Base-by-base conservation (phyloP, 1,140 invertebrate genomes). In the Hirudo medicinalis region DNA sequence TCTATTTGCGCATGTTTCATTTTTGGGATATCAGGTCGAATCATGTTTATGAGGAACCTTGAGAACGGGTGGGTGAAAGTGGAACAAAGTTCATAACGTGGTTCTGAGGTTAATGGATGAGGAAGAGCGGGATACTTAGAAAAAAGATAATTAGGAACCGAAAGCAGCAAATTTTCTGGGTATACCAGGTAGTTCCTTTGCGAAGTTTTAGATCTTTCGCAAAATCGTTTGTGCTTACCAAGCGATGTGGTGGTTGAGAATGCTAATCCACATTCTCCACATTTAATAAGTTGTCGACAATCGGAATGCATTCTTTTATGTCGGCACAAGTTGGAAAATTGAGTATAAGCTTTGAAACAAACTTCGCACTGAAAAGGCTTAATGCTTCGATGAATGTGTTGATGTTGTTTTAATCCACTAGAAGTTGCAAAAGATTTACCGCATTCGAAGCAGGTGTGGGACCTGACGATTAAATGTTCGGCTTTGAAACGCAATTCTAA, bases 311-410 rank as follows among this genome's bases (percentile, higher is more conserved):
- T 97, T 74, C 96, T 91, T 79, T 96, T 97, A 84, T 99, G 97
- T 22, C 97, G 89, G 80, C 97, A 99, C 76, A 99, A 85, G 81
- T 99, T 99, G 19, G 95, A 98, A 82, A 99, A 99, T 83, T 99
- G 97, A 0, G 97, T 99, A 84, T 99, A 99, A 0, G 94, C 88
- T 87, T 92, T 89, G 72, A 88, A 87, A 80, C 83, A 83, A 43
- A 81, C 80, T 76, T 84, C 82, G 75, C 85, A 86, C 84, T 91
- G 89, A 82, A 99, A 99, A 3, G 96, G 97, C 82, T 99, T 99
- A 66, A 97, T 89, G 77, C 90, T 94, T 76, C 91, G 95, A 85
- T 99, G 97, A 74, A 99, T 99, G 83, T 99, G 96, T 32, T 92
- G 94, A 84, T 99, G 97, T 81, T 99, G 97, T 53, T 74, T 74